Evolutionary conservation across 35 echinoderm and acorn worm species (phyloP).

Genomic region (Amphiura filiformis): DNA sequence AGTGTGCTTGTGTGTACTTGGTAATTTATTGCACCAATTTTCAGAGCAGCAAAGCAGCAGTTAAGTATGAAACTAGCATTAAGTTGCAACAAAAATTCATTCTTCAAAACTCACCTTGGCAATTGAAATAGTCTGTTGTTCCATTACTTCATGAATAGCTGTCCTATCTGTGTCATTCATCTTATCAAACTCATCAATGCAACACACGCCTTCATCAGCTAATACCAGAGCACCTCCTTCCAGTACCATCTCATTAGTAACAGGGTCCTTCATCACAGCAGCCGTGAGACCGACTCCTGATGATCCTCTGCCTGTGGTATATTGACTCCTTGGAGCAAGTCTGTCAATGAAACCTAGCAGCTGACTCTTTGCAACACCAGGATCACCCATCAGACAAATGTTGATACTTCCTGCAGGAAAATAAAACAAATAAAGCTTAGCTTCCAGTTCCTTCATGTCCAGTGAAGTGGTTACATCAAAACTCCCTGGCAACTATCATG

Average conservation of each 20-base stretch:
- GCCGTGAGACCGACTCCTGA: slow-evolving; percentile 96
- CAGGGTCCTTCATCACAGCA: slow-evolving; percentile 97
- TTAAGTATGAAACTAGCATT: too few relatives aligned
- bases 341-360: slow-evolving; percentile 91
- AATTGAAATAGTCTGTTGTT: slow-evolving; percentile 99
- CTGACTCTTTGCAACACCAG: slow-evolving; percentile 98
- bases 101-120: slow-evolving; percentile 97
- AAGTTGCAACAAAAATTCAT: too few relatives aligned
- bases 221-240: slow-evolving; percentile 95
- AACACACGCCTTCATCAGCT: slow-evolving; percentile 94
- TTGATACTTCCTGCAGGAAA: slow-evolving; percentile 85
- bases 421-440: neutral
- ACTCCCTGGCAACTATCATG: neutral
- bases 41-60: too few relatives aligned
- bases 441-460: too few relatives aligned
- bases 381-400: slow-evolving; percentile 99
- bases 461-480: too few relatives aligned
- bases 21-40: too few relatives aligned
- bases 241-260: slow-evolving; percentile 94
- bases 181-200: slow-evolving; percentile 98
- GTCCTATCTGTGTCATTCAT: slow-evolving; percentile 97
- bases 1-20: too few relatives aligned
- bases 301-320: slow-evolving; percentile 90
- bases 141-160: slow-evolving; percentile 98
- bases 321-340: slow-evolving; percentile 90